Conservation (phyloP, 2,113 vertebrate species). For the Rhabdornis inornatus region DNA sequence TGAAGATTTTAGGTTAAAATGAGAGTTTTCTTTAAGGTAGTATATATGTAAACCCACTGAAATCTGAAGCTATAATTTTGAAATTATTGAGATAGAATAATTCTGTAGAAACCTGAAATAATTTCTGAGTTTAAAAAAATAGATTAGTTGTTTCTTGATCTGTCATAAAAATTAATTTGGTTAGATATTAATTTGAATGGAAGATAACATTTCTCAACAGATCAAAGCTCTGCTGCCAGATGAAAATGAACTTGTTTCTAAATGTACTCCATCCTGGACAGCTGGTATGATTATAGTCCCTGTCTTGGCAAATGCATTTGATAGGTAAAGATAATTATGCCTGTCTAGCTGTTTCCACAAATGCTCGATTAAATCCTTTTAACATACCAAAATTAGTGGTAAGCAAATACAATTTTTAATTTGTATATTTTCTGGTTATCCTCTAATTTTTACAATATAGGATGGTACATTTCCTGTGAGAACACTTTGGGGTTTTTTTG, state of each 20-base stretch:
- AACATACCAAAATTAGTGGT: neutral
- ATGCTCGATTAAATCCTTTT: neutral
- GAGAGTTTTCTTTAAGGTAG: neutral
- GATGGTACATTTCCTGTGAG: neutral
- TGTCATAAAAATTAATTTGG: neutral
- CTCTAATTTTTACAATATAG: neutral
- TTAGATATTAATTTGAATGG: neutral
- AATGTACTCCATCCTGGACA: neutral
- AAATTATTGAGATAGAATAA: neutral
- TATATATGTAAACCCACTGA: neutral
- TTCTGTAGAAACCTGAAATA: neutral
- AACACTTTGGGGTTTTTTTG: neutral
- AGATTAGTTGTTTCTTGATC: neutral
- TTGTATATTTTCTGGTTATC: neutral
- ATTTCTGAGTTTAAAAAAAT: neutral
- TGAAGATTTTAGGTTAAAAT: neutral
- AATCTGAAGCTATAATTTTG: neutral
- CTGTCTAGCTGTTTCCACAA: neutral
- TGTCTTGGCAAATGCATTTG: neutral
- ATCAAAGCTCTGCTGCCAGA: neutral
- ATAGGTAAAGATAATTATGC: neutral
- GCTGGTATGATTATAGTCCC: neutral
- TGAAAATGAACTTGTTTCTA: conserved; percentile 6
- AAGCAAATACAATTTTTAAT: neutral
- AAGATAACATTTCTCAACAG: neutral